These are phyloP conservation scores for Pseudoatta argentina DNA, from an alignment of 1,140 invertebrate species.

Conservation along the genomic window DNA sequence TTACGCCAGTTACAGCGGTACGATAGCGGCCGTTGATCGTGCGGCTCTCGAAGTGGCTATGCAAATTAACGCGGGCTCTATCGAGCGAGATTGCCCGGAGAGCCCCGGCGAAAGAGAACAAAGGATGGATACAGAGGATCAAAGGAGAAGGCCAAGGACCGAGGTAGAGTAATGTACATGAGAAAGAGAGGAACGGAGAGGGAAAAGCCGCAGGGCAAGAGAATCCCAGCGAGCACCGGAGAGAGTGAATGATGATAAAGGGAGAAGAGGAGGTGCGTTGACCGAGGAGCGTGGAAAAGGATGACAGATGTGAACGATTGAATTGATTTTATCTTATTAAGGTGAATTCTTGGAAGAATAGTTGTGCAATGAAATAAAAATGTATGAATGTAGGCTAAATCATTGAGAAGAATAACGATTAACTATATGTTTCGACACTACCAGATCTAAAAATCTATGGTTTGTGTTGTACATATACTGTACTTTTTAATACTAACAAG, in stretches of 20 bases:
- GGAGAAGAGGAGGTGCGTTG: conserved; percentile 61
- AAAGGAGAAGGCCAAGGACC: background rate
- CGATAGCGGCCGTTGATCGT: conserved; percentile 69
- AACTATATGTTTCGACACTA: background rate
- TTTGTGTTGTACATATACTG: too few species aligned
- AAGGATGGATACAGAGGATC: conserved; percentile 23
- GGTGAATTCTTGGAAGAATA: conserved; percentile 27
- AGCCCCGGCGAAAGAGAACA: conserved; percentile 43
- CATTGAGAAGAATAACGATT: background rate
- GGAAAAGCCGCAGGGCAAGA: conserved; percentile 6
- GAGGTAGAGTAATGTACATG: conserved; percentile 19
- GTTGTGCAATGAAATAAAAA: background rate
- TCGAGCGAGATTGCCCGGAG: conserved; percentile 70
- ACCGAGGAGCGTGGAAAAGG: conserved; percentile 30
- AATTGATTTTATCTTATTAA: conserved; percentile 58
- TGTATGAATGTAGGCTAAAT: conserved; percentile 13
- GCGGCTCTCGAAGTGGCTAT: conserved; percentile 73
- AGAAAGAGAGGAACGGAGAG: conserved; percentile 32
- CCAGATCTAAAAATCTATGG: too few species aligned
- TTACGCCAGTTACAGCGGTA: conserved; percentile 69
- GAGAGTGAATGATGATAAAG: conserved; percentile 37
- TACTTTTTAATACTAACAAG: too few species aligned
- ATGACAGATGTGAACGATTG: conserved; percentile 47
- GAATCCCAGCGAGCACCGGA: background rate
- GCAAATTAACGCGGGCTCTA: conserved; percentile 75